These are phyloP conservation scores for Phrynocephalus guinanensis DNA, from an alignment of 2,797 vertebrate species.

Conservation along the genomic window DNA sequence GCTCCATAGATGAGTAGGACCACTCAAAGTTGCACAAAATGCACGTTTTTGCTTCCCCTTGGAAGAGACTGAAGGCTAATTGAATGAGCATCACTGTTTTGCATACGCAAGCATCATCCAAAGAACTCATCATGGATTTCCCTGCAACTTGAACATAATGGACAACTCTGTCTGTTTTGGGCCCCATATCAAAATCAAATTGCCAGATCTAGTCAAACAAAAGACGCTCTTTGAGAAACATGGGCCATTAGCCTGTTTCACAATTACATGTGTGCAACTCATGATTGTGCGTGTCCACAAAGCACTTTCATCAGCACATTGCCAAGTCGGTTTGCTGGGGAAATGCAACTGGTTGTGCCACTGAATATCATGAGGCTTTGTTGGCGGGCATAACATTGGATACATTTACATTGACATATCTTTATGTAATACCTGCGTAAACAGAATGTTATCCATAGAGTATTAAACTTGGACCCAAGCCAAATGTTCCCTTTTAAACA, in stretches of 20 bases:
- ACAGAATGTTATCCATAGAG: background rate
- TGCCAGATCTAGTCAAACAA: accelerated
- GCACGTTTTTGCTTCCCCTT: slow-evolving; percentile 1
- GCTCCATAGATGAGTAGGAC: slow-evolving; percentile 69
- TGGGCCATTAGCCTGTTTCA: background rate
- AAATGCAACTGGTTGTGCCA: too few relatives aligned
- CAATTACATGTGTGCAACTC: too few relatives aligned
- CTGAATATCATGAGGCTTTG: too few relatives aligned
- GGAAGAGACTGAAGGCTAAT: slow-evolving; percentile 21
- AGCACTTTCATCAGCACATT: too few relatives aligned
- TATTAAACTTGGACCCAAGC: background rate
- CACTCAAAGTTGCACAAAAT: slow-evolving; percentile 71
- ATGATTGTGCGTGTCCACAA: too few relatives aligned
- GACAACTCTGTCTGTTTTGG: background rate
- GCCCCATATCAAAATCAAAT: slow-evolving; percentile 4
- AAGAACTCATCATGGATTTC: background rate
- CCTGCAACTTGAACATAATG: slow-evolving; percentile 37
- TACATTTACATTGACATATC: too few relatives aligned
- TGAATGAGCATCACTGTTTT: slow-evolving; percentile 21
- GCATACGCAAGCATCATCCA: background rate
- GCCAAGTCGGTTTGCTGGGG: too few relatives aligned
- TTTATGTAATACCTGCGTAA: too few relatives aligned
- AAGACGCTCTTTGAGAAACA: background rate
- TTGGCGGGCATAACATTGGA: too few relatives aligned
- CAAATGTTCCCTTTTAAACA: slow-evolving; percentile 2